Base-by-base conservation (phyloP, 2,113 vertebrate genomes). In the Halichoeres trimaculatus region DNA sequence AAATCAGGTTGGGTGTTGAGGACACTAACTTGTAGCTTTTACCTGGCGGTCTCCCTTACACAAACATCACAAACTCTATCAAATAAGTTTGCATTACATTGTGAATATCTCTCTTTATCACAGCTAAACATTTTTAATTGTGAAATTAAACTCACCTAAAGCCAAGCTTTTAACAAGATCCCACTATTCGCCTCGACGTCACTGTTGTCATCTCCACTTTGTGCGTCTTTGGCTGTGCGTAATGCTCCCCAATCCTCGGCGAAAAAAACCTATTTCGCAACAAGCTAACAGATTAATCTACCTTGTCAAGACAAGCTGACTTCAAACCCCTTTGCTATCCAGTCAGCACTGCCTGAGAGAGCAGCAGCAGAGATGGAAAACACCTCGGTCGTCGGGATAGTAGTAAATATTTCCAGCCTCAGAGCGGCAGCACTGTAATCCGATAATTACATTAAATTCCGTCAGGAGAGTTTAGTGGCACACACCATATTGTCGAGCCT, bases 381-480 rank as follows among this genome's bases (percentile, higher is more conserved):
- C 76, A 40, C 66, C 58, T 75, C 70, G 38, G 62, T 67, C 41
- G 34, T 75, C 64, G 22, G 59, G 40, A 22, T 73, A 80, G 89
- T 88, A 88, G 88, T 87, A 85, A 92, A 87, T 82, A 85, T 85
- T 71, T 70, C 30, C 83, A 73, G 85, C 84, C 74, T 72, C 71
- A 30, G 76, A 76, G 85, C 73, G 8, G 73, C 76, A 73, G 74
- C 76, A 12, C 64, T 58, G 26, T 94, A 94, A 94, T 94, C 93
- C 93, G 65, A 80, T 94, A 93, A 94, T 92, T 85, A 86, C 91
- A 87, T 92, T 93, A 91, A 78, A 86, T 63, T 88, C 88, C 87
- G 50, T 90, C 86, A 85, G 87, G 80, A 89, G 91, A 87, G 89
- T 92, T 92, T 89, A 93, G 88, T 78, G 81, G 72, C 88, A 80